phyloP scores from a whole-genome alignment of 2,888 invertebrate genomes.

The Cataglyphis livida region DNA sequence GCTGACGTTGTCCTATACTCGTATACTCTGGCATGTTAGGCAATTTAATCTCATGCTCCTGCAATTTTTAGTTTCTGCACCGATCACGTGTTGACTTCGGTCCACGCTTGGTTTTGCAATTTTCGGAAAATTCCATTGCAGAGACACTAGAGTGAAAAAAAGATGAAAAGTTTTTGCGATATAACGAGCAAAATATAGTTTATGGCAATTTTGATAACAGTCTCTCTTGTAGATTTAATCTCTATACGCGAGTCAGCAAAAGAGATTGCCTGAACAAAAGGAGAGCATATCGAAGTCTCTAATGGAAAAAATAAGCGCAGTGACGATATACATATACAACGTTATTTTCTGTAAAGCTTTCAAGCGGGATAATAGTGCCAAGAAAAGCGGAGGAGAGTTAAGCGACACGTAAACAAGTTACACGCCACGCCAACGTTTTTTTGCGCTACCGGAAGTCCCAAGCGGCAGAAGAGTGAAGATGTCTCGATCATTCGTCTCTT shows the following conservation, averaged over 20 bases:
- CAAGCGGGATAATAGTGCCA: constrained; percentile 32
- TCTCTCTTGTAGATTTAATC: constrained; percentile 23
- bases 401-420: constrained; percentile 28
- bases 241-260: constrained; percentile 3
- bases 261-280: constrained; percentile 45
- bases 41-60: constrained; percentile 17
- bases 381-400: constrained; percentile 23
- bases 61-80: constrained; percentile 21
- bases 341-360: constrained; percentile 45
- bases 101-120: constrained; percentile 1
- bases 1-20: background rate
- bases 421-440: constrained; percentile 15
- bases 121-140: constrained; percentile 21
- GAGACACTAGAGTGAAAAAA: constrained; percentile 6
- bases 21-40: background rate
- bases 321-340: constrained; percentile 28
- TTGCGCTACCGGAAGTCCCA: constrained; percentile 11
- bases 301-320: constrained; percentile 40
- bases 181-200: background rate
- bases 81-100: constrained; percentile 1
- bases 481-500: constrained; percentile 9
- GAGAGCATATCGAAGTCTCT: constrained; percentile 23
- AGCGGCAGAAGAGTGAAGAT: background rate
- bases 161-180: background rate
- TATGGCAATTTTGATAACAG: constrained; percentile 1